A percentile compares a stretch with the other conserved stretches of the same genome.
These are phyloP conservation scores for Muricea muricata DNA, from an alignment of 92 coral and sea anemone genomes.

Conservation along the genomic window DNA sequence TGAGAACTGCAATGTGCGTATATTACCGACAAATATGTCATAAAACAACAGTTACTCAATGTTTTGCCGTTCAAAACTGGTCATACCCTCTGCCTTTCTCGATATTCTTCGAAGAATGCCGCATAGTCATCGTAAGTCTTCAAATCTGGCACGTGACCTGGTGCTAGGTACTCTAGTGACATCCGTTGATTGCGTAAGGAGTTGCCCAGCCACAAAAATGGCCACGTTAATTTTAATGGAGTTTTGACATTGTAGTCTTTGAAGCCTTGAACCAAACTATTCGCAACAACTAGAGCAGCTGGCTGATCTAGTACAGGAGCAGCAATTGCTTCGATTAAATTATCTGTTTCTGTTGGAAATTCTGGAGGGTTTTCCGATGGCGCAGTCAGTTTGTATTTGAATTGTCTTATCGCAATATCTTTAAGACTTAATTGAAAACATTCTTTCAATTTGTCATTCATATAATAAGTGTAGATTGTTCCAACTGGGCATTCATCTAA, in stretches of 20 bases:
- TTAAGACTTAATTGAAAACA: neutral
- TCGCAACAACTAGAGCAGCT: neutral
- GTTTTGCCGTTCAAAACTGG: neutral
- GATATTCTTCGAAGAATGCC: neutral
- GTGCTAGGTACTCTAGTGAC: neutral
- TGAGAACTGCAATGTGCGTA: neutral
- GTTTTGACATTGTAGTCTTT: neutral
- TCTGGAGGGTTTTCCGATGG: neutral
- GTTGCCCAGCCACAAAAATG: constrained; percentile 5
- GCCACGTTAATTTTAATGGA: neutral
- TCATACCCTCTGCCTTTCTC: neutral
- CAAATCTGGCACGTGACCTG: neutral
- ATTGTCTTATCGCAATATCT: neutral
- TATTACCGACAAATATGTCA: neutral
- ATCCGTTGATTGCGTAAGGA: neutral
- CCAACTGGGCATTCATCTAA: constrained; percentile 10
- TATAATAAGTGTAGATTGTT: neutral
- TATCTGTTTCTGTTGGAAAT: neutral
- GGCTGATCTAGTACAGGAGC: neutral
- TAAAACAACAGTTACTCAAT: neutral
- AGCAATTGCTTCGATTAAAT: neutral
- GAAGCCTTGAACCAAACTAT: neutral
- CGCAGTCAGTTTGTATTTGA: constrained; percentile 1
- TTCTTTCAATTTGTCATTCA: neutral
- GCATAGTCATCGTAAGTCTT: neutral